Evolutionary conservation across 2,888 invertebrate species (phyloP).

Genomic region (Catocala sponsa): DNA sequence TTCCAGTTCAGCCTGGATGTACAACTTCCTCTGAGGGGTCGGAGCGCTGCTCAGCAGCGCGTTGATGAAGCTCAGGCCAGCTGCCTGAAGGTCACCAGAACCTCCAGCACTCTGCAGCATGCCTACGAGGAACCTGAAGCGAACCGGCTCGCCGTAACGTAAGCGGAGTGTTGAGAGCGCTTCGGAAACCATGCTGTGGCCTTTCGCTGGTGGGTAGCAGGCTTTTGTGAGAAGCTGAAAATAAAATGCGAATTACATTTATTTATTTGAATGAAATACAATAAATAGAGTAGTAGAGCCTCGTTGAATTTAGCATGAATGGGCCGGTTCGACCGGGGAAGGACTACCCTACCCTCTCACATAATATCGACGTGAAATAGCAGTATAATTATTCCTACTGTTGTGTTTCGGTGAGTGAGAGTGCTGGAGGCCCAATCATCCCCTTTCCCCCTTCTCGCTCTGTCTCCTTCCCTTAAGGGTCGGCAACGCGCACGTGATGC

Average conservation of each 20-base stretch:
- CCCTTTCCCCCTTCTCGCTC: too few relatives aligned
- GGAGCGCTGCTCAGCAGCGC: conserved; percentile 93
- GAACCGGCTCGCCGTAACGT: conserved; percentile 96
- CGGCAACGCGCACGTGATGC: too few relatives aligned
- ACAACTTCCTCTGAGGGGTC: conserved; percentile 92
- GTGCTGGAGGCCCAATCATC: too few relatives aligned
- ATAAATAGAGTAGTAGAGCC: too few relatives aligned
- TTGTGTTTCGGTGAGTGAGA: too few relatives aligned
- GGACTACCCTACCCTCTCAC: too few relatives aligned
- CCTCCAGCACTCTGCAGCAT: conserved; percentile 94
- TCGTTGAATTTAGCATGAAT: too few relatives aligned
- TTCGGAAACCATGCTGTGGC: conserved; percentile 96
- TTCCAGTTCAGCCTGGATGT: conserved; percentile 94
- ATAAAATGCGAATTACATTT: neutral
- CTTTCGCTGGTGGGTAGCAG: conserved; percentile 92
- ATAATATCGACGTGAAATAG: too few relatives aligned
- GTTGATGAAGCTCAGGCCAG: conserved; percentile 95
- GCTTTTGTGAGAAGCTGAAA: conserved; percentile 94
- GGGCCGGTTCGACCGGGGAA: too few relatives aligned
- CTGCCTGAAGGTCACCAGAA: conserved; percentile 91
- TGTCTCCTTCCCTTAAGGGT: too few relatives aligned
- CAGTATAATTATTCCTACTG: too few relatives aligned
- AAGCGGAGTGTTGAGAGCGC: conserved; percentile 96
- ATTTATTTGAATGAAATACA: too few relatives aligned
- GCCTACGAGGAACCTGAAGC: conserved; percentile 96